Evolutionary conservation across 2,888 invertebrate species (phyloP), one percentile per base, ranked within the genome.

Genomic region (Amblyteles armatorius): DNA sequence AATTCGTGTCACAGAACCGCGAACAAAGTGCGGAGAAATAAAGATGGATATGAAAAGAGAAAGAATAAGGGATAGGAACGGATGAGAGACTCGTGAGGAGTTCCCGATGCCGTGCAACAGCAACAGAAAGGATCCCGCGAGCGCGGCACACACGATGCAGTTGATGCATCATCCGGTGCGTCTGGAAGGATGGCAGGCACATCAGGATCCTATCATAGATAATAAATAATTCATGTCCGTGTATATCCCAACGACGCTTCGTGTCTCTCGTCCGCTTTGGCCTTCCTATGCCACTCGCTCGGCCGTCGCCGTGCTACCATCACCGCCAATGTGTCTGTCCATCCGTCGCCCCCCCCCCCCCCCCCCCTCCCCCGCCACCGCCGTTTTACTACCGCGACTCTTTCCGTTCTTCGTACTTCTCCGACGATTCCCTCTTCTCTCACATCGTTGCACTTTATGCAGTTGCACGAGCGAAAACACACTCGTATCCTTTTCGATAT

Each of bases 191-290:
- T 88, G 89, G 90, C 88, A 88, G 88, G 78, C 89, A 84, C 90
- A 89, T 91, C 90, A 90, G 90, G 91, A 91, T 91, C 90, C 91
- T 90, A 91, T 92, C 91, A 90, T 90, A 90, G 91, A 90, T 90
- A 87, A 92, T 92, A 91, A 91, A 92, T 92, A 91, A 92, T 91
- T 91, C 92, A 92, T 92, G 88, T 86, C 78, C 87, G 84, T 86
- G 85, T 85, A 73, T 85, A 65, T 82, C 82, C 87, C 77, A 74
- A 81, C 84, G 79, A 86, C 81, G 86, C 83, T 83, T 87, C 85
- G 74, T 79, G 68, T 86, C 82, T 86, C 85, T 68, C 80, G 76
- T 74, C 83, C 84, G 80, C 79, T 79, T 67, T 83, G 83, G 85
- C 85, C 80, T 68, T 69, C 40, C 44, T 16, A 63, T 33, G 63